Percentiles rank a stretch among this genome's conserved stretches.
Evolutionary conservation across 2,113 vertebrate species (phyloP).

Genomic region (Entelurus aequoreus): DNA sequence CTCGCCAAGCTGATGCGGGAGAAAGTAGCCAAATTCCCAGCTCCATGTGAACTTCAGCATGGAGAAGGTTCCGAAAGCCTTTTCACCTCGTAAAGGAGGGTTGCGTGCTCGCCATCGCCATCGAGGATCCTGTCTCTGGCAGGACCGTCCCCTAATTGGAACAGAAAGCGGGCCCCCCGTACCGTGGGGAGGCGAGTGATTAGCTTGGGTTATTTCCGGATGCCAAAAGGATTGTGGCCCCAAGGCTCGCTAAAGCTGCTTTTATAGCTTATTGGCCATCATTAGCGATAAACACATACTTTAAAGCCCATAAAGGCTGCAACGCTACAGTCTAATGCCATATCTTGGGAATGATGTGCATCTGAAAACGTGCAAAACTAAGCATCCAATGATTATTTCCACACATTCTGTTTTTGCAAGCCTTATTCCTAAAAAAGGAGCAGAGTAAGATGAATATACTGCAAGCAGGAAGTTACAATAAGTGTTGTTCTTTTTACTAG

Average conservation of each 20-base stretch:
- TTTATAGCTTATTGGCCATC: background rate
- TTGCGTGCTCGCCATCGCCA: constrained; percentile 15
- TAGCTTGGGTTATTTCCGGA: constrained; percentile 9
- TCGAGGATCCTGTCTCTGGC: constrained; percentile 30
- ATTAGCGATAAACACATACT: background rate
- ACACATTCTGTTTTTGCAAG: no score
- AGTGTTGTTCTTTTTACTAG: no score
- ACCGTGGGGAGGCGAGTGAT: background rate
- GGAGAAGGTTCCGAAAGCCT: no score
- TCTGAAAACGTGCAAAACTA: no score
- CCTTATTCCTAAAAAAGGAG: no score
- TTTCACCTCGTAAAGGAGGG: no score
- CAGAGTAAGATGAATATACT: no score
- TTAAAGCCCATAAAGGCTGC: background rate
- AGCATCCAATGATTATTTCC: no score
- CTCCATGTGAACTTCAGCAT: no score
- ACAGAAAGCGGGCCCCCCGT: constrained; percentile 27
- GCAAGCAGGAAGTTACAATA: no score
- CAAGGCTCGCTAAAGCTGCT: background rate
- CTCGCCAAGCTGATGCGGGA: background rate
- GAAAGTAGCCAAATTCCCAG: background rate
- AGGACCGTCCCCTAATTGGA: constrained; percentile 51
- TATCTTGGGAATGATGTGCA: no score
- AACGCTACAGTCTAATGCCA: no score
- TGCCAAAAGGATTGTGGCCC: constrained; percentile 5